These are phyloP conservation scores for Leucania comma DNA, from an alignment of 2,888 invertebrate genomes.

Conservation along the genomic window DNA sequence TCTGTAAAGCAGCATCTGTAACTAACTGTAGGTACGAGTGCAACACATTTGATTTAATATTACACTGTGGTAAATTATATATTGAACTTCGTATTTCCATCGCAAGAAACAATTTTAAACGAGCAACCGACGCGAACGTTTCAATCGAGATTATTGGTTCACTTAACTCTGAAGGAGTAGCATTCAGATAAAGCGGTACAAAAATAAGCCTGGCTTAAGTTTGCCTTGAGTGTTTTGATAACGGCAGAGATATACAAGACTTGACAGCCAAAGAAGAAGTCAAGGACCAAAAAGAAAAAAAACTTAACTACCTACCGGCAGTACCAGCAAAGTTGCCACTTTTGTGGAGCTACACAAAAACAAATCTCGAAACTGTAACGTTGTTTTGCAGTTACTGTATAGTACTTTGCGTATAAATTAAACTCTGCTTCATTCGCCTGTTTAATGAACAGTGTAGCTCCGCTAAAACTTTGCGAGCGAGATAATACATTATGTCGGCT, in stretches of 20 bases:
- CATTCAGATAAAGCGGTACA: slow-evolving; percentile 69
- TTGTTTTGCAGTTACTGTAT: slow-evolving; percentile 60
- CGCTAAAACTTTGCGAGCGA: slow-evolving; percentile 73
- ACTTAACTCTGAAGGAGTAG: slow-evolving; percentile 70
- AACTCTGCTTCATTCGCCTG: slow-evolving; percentile 70
- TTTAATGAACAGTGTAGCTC: slow-evolving; percentile 73
- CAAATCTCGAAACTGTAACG: slow-evolving; percentile 54
- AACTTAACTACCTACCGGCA: slow-evolving; percentile 17
- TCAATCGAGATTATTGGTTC: slow-evolving; percentile 64
- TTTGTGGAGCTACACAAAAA: slow-evolving; percentile 50
- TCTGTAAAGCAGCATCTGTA: background rate
- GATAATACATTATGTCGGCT: slow-evolving; percentile 75
- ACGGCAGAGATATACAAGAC: slow-evolving; percentile 53
- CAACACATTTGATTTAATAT: background rate
- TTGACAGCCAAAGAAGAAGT: slow-evolving; percentile 40
- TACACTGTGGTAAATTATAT: background rate
- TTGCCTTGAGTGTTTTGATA: slow-evolving; percentile 71
- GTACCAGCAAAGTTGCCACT: slow-evolving; percentile 22
- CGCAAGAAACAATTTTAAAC: slow-evolving; percentile 29
- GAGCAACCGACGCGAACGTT: slow-evolving; percentile 1
- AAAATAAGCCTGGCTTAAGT: slow-evolving; percentile 73
- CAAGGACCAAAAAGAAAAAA: slow-evolving; percentile 48
- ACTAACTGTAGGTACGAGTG: background rate
- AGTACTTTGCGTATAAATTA: slow-evolving; percentile 71
- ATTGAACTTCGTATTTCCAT: slow-evolving; percentile 11